Evolutionary conservation across 2,797 vertebrate species (phyloP).

Genomic region (Aulostomus chinensis): DNA sequence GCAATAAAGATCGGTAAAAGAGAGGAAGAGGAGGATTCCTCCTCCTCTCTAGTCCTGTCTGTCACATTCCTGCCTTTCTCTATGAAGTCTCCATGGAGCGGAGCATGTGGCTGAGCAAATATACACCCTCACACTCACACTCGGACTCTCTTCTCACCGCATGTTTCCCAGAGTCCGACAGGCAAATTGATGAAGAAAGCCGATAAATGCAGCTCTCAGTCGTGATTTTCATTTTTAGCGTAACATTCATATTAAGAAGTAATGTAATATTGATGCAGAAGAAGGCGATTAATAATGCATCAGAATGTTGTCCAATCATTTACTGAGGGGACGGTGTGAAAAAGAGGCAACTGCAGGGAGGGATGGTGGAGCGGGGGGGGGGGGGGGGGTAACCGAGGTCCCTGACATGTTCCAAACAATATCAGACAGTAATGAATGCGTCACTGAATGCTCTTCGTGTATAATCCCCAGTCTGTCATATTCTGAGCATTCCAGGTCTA

Average conservation of each 20-base stretch:
- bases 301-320: conserved; percentile 66
- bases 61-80: conserved; percentile 74
- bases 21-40: conserved; percentile 29
- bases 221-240: conserved; percentile 49
- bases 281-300: conserved; percentile 70
- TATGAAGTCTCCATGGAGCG: conserved; percentile 65
- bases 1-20: conserved; percentile 46
- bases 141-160: conserved; percentile 15
- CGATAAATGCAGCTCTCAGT: conserved; percentile 37
- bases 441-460: too few relatives aligned
- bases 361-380: conserved; percentile 12
- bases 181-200: conserved; percentile 14
- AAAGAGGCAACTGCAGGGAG: conserved; percentile 28
- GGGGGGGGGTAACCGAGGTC: neutral
- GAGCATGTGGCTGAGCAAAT: conserved; percentile 61
- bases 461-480: too few relatives aligned
- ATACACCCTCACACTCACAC: conserved; percentile 1
- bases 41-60: conserved; percentile 39
- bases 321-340: conserved; percentile 52
- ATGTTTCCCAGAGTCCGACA: conserved; percentile 20
- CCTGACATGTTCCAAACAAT: too few relatives aligned
- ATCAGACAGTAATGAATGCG: too few relatives aligned
- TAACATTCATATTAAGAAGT: conserved; percentile 58
- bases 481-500: too few relatives aligned
- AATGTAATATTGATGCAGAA: conserved; percentile 70